These are phyloP conservation scores for Dermatemys mawii DNA, from an alignment of 2,113 vertebrate species.

Conservation along the genomic window DNA sequence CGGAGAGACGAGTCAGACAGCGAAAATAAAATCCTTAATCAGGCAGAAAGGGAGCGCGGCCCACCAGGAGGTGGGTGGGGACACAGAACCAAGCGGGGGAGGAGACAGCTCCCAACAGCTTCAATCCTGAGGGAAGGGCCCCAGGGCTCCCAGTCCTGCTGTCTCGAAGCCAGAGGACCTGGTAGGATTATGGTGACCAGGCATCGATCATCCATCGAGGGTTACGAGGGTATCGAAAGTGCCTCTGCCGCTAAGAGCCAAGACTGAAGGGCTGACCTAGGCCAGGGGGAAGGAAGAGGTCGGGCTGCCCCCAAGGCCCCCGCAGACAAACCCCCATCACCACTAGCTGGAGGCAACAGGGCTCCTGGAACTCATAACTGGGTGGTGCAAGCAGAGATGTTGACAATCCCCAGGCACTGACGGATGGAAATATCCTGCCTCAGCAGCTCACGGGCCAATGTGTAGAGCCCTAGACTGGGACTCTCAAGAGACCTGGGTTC, in stretches of 20 bases:
- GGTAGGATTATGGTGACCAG: neutral
- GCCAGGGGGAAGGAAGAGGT: neutral
- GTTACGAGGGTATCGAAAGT: neutral
- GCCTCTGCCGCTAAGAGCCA: neutral
- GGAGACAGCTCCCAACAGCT: neutral
- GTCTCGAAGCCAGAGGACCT: neutral
- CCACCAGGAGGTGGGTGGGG: neutral
- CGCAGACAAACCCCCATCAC: neutral
- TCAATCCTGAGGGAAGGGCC: neutral
- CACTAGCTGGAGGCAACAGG: neutral
- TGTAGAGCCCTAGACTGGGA: neutral
- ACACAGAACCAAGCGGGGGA: fast-evolving
- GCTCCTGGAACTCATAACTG: neutral
- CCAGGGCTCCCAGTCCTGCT: neutral
- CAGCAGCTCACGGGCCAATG: neutral
- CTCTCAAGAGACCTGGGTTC: neutral
- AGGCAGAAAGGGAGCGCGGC: neutral
- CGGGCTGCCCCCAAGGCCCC: too few relatives aligned
- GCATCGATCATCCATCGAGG: neutral
- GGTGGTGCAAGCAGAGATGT: neutral
- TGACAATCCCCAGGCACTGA: neutral
- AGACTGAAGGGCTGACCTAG: neutral
- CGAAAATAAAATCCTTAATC: neutral
- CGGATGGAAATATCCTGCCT: neutral
- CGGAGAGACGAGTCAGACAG: neutral